Conservation (phyloP, 2,113 vertebrate species). For the Solenodon paradoxus region DNA sequence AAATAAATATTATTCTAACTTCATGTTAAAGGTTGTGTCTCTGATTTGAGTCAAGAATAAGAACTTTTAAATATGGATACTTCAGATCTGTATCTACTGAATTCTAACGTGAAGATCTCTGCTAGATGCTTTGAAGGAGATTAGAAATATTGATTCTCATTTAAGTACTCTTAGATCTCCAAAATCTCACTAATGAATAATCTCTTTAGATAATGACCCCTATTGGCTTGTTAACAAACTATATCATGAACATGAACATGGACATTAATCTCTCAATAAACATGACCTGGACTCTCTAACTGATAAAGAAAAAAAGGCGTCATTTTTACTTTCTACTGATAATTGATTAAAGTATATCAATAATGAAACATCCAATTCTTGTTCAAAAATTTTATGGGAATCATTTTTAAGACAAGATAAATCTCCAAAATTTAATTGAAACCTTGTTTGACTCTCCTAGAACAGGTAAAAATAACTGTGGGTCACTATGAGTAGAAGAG, state of each 20-base stretch:
- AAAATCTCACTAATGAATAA: constrained; percentile 66
- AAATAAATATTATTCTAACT: not conserved
- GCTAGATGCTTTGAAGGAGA: constrained; percentile 32
- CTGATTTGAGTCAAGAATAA: not conserved
- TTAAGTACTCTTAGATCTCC: constrained; percentile 65
- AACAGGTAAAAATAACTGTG: not conserved
- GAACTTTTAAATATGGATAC: constrained; percentile 25
- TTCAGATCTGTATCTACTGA: constrained; percentile 38
- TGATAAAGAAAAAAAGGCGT: constrained; percentile 1
- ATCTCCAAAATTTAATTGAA: not conserved
- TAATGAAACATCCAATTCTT: not conserved
- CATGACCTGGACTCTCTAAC: constrained; percentile 7
- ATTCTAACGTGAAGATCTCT: constrained; percentile 52
- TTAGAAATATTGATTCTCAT: constrained; percentile 69
- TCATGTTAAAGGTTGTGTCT: not conserved
- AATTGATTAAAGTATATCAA: constrained; percentile 1
- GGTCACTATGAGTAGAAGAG: not conserved
- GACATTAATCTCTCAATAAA: constrained; percentile 51
- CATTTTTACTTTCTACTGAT: not conserved
- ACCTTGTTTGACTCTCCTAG: not conserved
- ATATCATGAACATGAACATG: not conserved
- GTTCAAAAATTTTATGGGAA: not conserved
- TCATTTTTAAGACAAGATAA: not conserved
- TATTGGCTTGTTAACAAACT: constrained; percentile 54
- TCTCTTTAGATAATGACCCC: constrained; percentile 37